Percentiles rank a stretch among this genome's conserved stretches.
These are phyloP conservation scores for Drosophila rellima DNA, from an alignment of 2,888 invertebrate genomes.

Conservation along the genomic window DNA sequence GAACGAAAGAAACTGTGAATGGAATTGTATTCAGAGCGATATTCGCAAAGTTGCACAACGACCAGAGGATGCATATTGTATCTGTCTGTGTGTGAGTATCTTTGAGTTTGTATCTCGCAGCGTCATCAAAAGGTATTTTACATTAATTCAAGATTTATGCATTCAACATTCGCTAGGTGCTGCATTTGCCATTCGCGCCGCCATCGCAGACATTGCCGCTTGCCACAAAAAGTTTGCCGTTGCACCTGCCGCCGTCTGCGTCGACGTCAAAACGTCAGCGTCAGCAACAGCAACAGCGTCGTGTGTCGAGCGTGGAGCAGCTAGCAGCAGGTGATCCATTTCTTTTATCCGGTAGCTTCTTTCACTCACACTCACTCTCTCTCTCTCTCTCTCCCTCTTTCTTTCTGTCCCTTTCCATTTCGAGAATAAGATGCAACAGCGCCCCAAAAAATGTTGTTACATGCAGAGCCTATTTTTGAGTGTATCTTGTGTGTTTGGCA, in stretches of 20 bases:
- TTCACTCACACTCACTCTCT: slow-evolving; percentile 10
- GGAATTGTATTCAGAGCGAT: slow-evolving; percentile 70
- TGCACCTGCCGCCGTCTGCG: slow-evolving; percentile 67
- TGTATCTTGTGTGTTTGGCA: slow-evolving; percentile 57
- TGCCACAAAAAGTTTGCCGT: slow-evolving; percentile 46
- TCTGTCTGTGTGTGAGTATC: slow-evolving; percentile 26
- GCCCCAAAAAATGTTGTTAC: slow-evolving; percentile 17
- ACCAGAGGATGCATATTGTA: slow-evolving; percentile 50
- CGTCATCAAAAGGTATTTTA: slow-evolving; percentile 83
- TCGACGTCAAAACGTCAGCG: slow-evolving; percentile 42
- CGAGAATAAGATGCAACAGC: slow-evolving; percentile 36
- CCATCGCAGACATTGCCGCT: slow-evolving; percentile 37
- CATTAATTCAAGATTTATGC: slow-evolving; percentile 84
- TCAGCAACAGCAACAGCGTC: slow-evolving; percentile 24
- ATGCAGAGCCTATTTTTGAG: slow-evolving; percentile 57
- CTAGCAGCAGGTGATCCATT: slow-evolving; percentile 80
- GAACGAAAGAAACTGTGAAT: slow-evolving; percentile 75
- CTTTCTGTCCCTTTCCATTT: not conserved
- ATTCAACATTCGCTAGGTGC: slow-evolving; percentile 76
- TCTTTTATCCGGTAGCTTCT: slow-evolving; percentile 75
- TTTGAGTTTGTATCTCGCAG: slow-evolving; percentile 61
- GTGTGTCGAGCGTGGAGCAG: slow-evolving; percentile 50
- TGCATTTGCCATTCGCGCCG: slow-evolving; percentile 73
- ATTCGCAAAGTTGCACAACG: slow-evolving; percentile 66
- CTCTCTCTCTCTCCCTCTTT: slow-evolving; percentile 23